Percentiles rank a stretch among this genome's conserved stretches.
Evolutionary conservation across 2,888 invertebrate species (phyloP).

Genomic region (Heteromyza rotundicornis): DNA sequence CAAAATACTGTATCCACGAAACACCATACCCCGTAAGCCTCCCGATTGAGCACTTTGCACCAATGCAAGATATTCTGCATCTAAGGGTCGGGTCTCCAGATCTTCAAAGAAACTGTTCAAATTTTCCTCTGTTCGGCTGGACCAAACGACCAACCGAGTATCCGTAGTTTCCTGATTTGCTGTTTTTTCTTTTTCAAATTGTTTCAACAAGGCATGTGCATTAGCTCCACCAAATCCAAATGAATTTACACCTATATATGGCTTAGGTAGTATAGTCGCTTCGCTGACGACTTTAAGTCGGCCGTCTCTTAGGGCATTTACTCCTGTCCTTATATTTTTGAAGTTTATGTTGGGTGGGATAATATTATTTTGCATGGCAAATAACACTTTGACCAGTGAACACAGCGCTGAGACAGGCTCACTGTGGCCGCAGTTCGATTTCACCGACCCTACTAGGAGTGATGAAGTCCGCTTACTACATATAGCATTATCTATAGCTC

Average conservation of each 20-base stretch:
- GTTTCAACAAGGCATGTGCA: slow-evolving; percentile 58
- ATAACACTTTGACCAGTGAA: slow-evolving; percentile 76
- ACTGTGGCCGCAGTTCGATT: slow-evolving; percentile 86
- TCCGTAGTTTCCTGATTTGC: slow-evolving; percentile 67
- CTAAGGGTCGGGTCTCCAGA: slow-evolving; percentile 67
- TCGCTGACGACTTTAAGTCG: slow-evolving; percentile 74
- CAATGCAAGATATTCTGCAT: slow-evolving; percentile 67
- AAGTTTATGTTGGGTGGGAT: slow-evolving; percentile 86
- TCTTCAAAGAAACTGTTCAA: slow-evolving; percentile 70
- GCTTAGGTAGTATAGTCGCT: slow-evolving; percentile 72
- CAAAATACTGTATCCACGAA: slow-evolving; percentile 72
- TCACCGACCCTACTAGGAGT: slow-evolving; percentile 82
- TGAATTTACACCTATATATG: slow-evolving; percentile 80
- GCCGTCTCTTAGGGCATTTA: slow-evolving; percentile 67
- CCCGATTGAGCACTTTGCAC: slow-evolving; percentile 66
- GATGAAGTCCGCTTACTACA: slow-evolving; percentile 74
- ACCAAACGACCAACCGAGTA: slow-evolving; percentile 73
- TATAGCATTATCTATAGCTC: slow-evolving; percentile 78
- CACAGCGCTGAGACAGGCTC: slow-evolving; percentile 83
- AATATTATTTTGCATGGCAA: slow-evolving; percentile 77
- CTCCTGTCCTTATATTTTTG: slow-evolving; percentile 67
- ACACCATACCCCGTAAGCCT: slow-evolving; percentile 69
- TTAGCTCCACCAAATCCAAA: slow-evolving; percentile 92
- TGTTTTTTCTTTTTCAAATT: slow-evolving; percentile 33
- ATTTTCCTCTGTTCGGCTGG: slow-evolving; percentile 79